Base-by-base conservation (phyloP, 2,797 vertebrate species). In the Catamblyrhynchus diadema region DNA sequence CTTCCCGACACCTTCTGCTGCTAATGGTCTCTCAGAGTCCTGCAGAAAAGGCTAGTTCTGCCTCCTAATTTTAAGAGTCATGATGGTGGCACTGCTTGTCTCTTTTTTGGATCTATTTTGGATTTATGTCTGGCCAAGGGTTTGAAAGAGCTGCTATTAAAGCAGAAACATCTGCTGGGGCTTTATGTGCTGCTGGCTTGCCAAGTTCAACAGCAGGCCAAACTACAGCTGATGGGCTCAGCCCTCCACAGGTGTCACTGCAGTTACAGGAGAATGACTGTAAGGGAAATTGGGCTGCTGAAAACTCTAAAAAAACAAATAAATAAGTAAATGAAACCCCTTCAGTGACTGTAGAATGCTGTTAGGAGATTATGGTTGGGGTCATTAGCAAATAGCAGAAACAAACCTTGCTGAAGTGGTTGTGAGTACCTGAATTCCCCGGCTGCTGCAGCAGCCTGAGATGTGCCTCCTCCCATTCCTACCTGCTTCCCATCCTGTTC, bases 21-120 rank as follows among this genome's bases (percentile, higher is more conserved):
- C 81, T 93, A 73, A 81, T 64, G 78, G 81, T 88, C 83, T 93
- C 79, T 60, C 35, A 9, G 82, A 75, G 67, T 69, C 90, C 87
- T 82, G 66, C 61, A 77, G 88, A 85, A 94, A 83, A 72, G 73
- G 22, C n/a, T 79, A 62, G 60, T 86, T 95, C 94, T 84, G 93
- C 92, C 87, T 85, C 66, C 93, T 93, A 54, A 95, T 74, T 96
- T 94, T 95, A 95, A 93, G 82, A 67, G 42, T 73, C 25, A 4
- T 33, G 51, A 47, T 84, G 80, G 75, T 86, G 57, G 66, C 89
- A 93, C 53, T 28, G 23, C 70, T 93, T 95, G 78, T 94, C 87
- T 33, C 11, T 86, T 57, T 59, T 92, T 74, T 77, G 74, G 92
- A 86, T 77, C 69, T 59, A 28, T 85, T 94, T 93, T 88, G 88